Base-by-base conservation (phyloP, 2,113 vertebrate species). In the Paradoxurus hermaphroditus region DNA sequence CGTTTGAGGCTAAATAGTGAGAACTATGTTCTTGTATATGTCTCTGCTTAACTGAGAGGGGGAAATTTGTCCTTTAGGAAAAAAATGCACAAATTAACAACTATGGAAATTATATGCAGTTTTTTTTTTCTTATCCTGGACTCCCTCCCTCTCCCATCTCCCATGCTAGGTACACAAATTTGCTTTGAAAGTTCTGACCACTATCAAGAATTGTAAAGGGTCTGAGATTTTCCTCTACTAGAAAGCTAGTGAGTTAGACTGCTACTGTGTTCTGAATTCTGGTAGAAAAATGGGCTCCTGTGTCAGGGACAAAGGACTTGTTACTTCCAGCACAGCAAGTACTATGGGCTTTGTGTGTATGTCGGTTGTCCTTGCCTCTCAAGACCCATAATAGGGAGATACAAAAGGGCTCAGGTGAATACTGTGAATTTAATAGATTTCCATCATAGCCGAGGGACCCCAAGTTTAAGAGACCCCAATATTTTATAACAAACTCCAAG, bases 161-260 rank as follows among this genome's bases (percentile, higher is more conserved):
- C 19, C 36, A 75, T 63, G 14, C 4, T 41, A 63, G 23, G 16
- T 90, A 56, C 14, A 86, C 13, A 86, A 6, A 53, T 92, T 89
- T 89, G 13, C 44, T 93, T 81, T 92, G 56, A 91, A 94, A 89
- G 84, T 95, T 13, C 41, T 49, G 16, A 39, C 2, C 1, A 78
- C 63, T 87, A 14, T 86, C 9, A 90, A 78, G n/a, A 46, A 84
- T 70, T 53, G 1, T 77, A 78, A 63, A 90, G 25, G 0, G 8
- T 41, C 8, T 56, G 39, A 89, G 36, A 67, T 44, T 81, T 90
- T 78, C 73, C 7, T 59, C 11, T 85, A 31, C 34, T 84, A 68
- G 36, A 77, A 86, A 94, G 49, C 36, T 91, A 75, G 49, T 86
- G 59, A 49, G 6, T 93, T 89, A 41, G 27, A 25, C 27, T 81